These are phyloP conservation scores for Sander lucioperca DNA, from an alignment of 2,113 vertebrate genomes.

Conservation along the genomic window DNA sequence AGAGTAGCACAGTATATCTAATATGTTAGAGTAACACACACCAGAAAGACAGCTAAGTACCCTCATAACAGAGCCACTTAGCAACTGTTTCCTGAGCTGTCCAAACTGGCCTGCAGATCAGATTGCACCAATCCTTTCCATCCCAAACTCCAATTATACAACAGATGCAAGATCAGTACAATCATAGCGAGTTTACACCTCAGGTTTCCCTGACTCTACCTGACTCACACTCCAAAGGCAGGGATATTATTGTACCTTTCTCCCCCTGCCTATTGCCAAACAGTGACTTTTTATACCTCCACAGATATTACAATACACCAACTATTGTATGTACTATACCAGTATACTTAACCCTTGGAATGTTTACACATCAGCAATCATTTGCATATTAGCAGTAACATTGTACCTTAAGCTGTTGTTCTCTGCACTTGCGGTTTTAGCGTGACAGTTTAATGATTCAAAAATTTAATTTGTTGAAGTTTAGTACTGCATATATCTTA, in stretches of 20 bases:
- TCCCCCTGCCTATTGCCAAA: conserved; percentile 67
- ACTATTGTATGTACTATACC: conserved; percentile 42
- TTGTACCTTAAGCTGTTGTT: conserved; percentile 35
- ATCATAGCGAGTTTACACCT: conserved; percentile 75
- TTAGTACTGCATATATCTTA: conserved; percentile 32
- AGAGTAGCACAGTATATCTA: conserved; percentile 49
- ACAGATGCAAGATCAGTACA: conserved; percentile 75
- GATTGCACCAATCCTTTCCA: conserved; percentile 29
- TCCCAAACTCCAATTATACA: conserved; percentile 28
- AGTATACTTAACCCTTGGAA: conserved; percentile 62
- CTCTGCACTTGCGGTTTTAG: conserved; percentile 44
- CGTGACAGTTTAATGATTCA: conserved; percentile 11
- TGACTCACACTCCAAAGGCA: conserved; percentile 69
- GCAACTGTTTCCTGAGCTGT: conserved; percentile 27
- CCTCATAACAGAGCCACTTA: conserved; percentile 8
- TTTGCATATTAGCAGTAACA: conserved; percentile 40
- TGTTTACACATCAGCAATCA: conserved; percentile 72
- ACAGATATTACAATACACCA: conserved; percentile 41
- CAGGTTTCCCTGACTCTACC: conserved; percentile 77
- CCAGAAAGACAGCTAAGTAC: conserved; percentile 36
- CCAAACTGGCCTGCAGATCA: conserved; percentile 36
- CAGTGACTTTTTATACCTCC: conserved; percentile 67
- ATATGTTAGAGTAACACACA: conserved; percentile 23
- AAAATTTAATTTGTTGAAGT: conserved; percentile 7
- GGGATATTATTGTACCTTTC: conserved; percentile 52